Evolutionary conservation across 2,113 vertebrate genomes (phyloP).

Genomic region (Dermatemys mawii): DNA sequence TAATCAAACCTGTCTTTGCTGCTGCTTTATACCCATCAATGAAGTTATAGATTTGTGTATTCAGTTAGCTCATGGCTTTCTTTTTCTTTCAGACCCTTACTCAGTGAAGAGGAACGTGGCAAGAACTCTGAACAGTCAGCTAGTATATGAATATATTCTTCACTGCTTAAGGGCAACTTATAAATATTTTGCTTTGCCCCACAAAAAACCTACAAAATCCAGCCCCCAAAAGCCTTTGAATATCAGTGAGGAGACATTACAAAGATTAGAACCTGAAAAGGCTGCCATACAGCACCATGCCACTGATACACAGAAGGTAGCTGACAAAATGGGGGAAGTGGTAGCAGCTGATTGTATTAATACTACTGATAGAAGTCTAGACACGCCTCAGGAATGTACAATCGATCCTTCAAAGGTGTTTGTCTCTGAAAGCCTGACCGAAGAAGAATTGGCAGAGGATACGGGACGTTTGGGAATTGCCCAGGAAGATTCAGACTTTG

Average conservation of each 20-base stretch:
- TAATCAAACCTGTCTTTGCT: neutral
- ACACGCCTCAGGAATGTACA: neutral
- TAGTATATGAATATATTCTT: conserved; percentile 90
- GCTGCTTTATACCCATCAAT: neutral
- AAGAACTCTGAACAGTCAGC: conserved; percentile 90
- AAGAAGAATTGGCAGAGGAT: conserved; percentile 56
- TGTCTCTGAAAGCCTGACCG: conserved; percentile 42
- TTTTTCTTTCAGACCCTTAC: conserved; percentile 86
- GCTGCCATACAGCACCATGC: conserved; percentile 31
- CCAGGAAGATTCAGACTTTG: conserved; percentile 79
- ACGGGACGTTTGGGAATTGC: conserved; percentile 20
- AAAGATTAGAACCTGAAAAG: conserved; percentile 18
- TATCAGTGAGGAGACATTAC: neutral
- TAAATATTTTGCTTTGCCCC: conserved; percentile 92
- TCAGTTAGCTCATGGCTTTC: neutral
- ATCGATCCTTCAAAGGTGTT: conserved; percentile 19
- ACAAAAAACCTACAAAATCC: conserved; percentile 70
- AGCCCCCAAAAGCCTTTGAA: conserved; percentile 36
- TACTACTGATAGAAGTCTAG: neutral
- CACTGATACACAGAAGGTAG: conserved; percentile 9
- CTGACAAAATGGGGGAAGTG: conserved; percentile 1
- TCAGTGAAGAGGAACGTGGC: conserved; percentile 93
- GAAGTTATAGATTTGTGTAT: neutral
- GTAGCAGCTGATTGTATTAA: neutral
- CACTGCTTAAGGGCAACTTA: conserved; percentile 94